A percentile compares a stretch with the other conserved stretches of the same genome.
Evolutionary conservation across 2,113 vertebrate genomes (phyloP).

Genomic region (Megalops atlanticus): DNA sequence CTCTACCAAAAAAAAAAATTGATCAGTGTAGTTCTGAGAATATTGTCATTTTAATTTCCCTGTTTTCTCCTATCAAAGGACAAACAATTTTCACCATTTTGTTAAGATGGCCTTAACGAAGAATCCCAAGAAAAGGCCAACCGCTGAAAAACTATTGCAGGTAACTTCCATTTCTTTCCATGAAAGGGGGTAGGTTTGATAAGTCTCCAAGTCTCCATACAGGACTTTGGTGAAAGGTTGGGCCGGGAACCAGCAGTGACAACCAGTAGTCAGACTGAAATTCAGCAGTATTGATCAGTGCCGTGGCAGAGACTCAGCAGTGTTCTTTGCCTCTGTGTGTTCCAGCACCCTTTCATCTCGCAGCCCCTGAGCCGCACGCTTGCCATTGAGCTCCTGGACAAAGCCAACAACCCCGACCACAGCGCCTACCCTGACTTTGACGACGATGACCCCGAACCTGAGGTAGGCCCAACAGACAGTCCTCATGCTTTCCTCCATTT

Average conservation of each 20-base stretch:
- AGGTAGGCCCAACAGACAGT: conserved; percentile 61
- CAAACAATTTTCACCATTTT: conserved; percentile 97
- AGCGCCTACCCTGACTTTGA: conserved; percentile 90
- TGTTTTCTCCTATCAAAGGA: conserved; percentile 70
- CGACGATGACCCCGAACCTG: conserved; percentile 94
- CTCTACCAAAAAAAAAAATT: not conserved
- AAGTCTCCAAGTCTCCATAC: too few relatives aligned
- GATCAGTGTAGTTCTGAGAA: too few relatives aligned
- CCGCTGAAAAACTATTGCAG: conserved; percentile 93
- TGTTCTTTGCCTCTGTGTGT: conserved; percentile 27
- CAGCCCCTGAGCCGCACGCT: conserved; percentile 92
- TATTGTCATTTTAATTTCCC: conserved; percentile 12
- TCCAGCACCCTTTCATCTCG: conserved; percentile 92
- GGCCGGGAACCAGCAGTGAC: too few relatives aligned
- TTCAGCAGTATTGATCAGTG: not conserved
- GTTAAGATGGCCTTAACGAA: conserved; percentile 96
- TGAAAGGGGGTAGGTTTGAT: not conserved
- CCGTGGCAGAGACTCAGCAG: not conserved
- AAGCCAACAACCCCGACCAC: conserved; percentile 96
- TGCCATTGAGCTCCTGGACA: conserved; percentile 94
- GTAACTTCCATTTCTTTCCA: conserved; percentile 58
- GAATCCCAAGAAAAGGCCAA: conserved; percentile 95
- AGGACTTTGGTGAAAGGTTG: too few relatives aligned
- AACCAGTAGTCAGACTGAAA: not conserved
- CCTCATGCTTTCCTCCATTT: conserved; percentile 20